Conservation (phyloP, 1,140 invertebrate species). For the Portunus trituberculatus region DNA sequence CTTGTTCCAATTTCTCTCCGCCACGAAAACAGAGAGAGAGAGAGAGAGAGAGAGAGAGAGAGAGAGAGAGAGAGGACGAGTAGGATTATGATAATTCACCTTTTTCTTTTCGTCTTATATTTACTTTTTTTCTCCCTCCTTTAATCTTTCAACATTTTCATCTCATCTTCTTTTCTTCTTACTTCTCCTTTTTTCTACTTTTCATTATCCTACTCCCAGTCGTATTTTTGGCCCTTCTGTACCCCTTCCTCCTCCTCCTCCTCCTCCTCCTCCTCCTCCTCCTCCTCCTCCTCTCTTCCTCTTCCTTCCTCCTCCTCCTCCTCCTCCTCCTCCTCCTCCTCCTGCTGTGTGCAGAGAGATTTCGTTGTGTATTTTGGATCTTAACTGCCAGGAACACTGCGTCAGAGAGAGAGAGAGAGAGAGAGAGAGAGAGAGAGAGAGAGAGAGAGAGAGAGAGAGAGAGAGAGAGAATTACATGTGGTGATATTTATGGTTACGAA, state of each 20-base stretch:
- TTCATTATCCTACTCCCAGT: too few relatives aligned
- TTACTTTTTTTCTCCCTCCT: neutral
- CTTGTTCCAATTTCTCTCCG: too few relatives aligned
- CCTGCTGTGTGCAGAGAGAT: neutral
- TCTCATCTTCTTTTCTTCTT: neutral
- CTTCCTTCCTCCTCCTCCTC: neutral
- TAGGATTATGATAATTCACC: neutral
- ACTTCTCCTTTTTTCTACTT: neutral
- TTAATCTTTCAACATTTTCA: too few relatives aligned
- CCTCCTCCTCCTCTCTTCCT: neutral
- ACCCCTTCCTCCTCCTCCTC: neutral
- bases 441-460: slow-evolving; percentile 47
- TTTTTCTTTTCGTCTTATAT: neutral
- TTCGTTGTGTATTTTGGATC: neutral
- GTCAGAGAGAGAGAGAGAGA: neutral
- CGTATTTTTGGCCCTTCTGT: neutral
- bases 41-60: too few relatives aligned
- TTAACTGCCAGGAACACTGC: neutral
- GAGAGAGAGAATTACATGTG: neutral
- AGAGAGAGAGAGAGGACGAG: neutral
- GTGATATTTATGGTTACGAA: neutral
- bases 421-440: slow-evolving; percentile 29
- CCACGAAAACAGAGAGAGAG: too few relatives aligned
- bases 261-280: neutral
- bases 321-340: neutral